Conservation (phyloP, 2,888 invertebrate genomes). For the Nymphalis polychloros region DNA sequence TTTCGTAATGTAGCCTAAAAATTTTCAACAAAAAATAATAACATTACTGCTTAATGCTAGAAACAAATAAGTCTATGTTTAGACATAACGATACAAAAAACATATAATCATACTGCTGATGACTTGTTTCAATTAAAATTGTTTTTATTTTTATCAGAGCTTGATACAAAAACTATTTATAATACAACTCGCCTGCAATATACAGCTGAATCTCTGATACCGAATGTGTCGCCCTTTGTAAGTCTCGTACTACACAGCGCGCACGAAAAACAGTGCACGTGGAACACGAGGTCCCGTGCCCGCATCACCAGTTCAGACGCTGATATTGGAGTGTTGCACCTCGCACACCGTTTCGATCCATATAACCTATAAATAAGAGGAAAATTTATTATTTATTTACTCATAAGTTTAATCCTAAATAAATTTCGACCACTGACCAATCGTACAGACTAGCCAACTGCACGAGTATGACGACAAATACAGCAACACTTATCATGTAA, state of each 20-base stretch:
- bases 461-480: no score
- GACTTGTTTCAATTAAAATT: no score
- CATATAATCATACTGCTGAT: no score
- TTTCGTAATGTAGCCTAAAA: constrained; percentile 76
- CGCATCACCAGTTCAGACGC: constrained; percentile 97
- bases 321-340: constrained; percentile 93
- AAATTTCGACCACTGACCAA: no score
- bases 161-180: not conserved
- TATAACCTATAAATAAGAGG: constrained; percentile 86
- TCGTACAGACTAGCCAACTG: no score
- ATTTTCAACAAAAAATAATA: not conserved
- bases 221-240: constrained; percentile 97
- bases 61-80: no score
- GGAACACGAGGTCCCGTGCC: constrained; percentile 95
- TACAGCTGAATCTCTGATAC: constrained; percentile 93
- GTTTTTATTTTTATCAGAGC: no score
- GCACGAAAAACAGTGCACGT: constrained; percentile 97
- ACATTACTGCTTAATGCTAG: not conserved
- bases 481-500: no score
- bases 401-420: no score
- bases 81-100: no score
- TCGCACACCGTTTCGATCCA: constrained; percentile 92
- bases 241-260: constrained; percentile 92
- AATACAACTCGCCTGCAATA: constrained; percentile 85
- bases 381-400: not conserved